A percentile compares a stretch with the other conserved stretches of the same genome.
phyloP scores from a whole-genome alignment of 2,888 invertebrate genomes.

The Bugula neritina region DNA sequence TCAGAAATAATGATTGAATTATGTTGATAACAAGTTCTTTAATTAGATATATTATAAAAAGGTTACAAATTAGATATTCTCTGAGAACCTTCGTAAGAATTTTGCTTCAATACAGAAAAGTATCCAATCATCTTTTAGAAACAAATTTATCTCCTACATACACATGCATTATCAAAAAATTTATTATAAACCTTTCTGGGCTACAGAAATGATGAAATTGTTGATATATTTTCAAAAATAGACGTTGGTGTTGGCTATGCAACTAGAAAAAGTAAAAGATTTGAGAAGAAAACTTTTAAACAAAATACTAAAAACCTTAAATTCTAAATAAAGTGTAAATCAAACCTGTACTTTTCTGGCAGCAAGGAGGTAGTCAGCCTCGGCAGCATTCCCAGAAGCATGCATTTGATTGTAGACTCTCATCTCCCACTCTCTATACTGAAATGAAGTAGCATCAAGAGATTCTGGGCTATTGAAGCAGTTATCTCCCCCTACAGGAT shows the following conservation, averaged over 20 bases:
- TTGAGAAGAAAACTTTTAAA: too few relatives aligned
- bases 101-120: too few relatives aligned
- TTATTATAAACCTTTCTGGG: neutral
- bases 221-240: too few relatives aligned
- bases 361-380: constrained; percentile 15
- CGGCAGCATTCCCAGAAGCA: neutral
- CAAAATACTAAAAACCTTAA: too few relatives aligned
- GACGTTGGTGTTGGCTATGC: too few relatives aligned
- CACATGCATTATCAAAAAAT: neutral
- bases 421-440: constrained; percentile 27
- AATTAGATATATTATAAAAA: neutral
- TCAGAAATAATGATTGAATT: neutral
- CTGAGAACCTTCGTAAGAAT: too few relatives aligned
- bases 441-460: neutral
- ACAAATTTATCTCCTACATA: neutral
- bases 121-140: too few relatives aligned
- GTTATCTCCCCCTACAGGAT: constrained; percentile 9
- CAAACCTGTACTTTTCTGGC: constrained; percentile 21
- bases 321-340: too few relatives aligned
- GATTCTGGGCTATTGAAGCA: neutral
- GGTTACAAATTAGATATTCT: too few relatives aligned
- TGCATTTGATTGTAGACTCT: constrained; percentile 11
- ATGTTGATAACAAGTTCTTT: neutral
- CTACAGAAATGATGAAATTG: too few relatives aligned
- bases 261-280: too few relatives aligned